Conservation (phyloP, 2,113 vertebrate genomes). For the Hystrix cristata region DNA sequence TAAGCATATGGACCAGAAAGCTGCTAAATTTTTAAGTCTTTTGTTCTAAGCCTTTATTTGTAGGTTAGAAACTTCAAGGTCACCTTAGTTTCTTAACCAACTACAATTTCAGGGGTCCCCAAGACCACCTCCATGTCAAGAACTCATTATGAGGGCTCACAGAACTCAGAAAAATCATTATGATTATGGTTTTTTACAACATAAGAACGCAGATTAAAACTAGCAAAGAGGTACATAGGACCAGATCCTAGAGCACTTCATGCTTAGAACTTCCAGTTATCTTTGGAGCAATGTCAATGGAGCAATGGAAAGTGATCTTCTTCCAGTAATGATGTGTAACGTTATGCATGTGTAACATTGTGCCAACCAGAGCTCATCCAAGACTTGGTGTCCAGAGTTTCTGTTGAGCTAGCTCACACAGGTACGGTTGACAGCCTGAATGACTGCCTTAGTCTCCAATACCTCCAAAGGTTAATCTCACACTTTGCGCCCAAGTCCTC, state of each 20-base stretch:
- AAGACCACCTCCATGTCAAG: not conserved
- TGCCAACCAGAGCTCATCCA: not conserved
- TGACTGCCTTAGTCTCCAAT: not conserved
- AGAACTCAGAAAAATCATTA: not conserved
- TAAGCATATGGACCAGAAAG: not conserved
- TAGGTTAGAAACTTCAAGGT: not conserved
- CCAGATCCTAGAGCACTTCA: not conserved
- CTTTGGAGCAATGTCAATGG: not conserved
- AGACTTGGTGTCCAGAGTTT: not conserved
- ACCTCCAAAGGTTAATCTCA: not conserved
- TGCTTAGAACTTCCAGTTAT: not conserved
- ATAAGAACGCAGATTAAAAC: not conserved
- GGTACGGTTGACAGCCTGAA: not conserved
- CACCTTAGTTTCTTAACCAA: constrained; percentile 15
- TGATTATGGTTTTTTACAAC: not conserved
- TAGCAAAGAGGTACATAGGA: not conserved
- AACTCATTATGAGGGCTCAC: not conserved
- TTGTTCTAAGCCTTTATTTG: not conserved
- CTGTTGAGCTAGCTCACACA: not conserved
- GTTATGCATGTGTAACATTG: not conserved
- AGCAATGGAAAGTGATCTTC: not conserved
- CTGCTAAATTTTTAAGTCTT: not conserved
- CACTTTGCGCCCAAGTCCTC: not conserved
- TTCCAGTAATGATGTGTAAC: not conserved
- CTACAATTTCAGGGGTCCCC: not conserved